Percentiles rank a stretch among this genome's conserved stretches.
phyloP scores from a whole-genome alignment of 2,797 vertebrate genomes.

The Antrozous pallidus region DNA sequence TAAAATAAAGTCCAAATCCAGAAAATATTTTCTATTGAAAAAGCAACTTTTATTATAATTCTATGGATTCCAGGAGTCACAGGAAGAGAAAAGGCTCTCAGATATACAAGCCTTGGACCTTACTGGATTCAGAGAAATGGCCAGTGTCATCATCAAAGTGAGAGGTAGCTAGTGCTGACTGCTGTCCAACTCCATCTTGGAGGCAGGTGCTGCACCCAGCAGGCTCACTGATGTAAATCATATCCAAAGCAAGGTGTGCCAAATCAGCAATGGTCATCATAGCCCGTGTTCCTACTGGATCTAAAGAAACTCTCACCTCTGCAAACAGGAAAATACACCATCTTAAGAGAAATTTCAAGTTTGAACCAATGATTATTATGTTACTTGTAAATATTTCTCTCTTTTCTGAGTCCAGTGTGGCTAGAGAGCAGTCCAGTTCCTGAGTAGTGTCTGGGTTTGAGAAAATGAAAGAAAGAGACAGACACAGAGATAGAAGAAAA shows the following conservation, averaged over 20 bases:
- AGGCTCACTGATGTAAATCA: not conserved
- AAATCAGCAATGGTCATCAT: not conserved
- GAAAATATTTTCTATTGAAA: constrained; percentile 36
- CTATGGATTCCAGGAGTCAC: not conserved
- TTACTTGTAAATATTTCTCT: not conserved
- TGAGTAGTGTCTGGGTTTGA: too few relatives aligned
- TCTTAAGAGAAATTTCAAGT: constrained; percentile 11
- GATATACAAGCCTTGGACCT: not conserved
- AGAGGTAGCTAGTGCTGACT: not conserved
- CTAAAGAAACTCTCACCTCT: not conserved
- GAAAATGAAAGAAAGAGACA: too few relatives aligned
- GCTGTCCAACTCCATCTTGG: not conserved
- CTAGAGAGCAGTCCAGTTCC: too few relatives aligned
- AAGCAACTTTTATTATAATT: not conserved
- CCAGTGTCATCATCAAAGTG: not conserved
- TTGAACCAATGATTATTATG: not conserved
- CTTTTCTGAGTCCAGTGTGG: too few relatives aligned
- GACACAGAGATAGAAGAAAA: too few relatives aligned
- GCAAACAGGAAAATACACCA: not conserved
- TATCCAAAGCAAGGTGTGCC: not conserved
- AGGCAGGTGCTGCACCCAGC: not conserved
- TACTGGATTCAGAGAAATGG: not conserved
- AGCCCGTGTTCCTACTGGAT: not conserved
- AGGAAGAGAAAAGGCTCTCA: not conserved
- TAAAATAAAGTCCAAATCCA: constrained; percentile 31